phyloP scores from a whole-genome alignment of 2,888 invertebrate genomes.

The Steinernema carpocapsae region DNA sequence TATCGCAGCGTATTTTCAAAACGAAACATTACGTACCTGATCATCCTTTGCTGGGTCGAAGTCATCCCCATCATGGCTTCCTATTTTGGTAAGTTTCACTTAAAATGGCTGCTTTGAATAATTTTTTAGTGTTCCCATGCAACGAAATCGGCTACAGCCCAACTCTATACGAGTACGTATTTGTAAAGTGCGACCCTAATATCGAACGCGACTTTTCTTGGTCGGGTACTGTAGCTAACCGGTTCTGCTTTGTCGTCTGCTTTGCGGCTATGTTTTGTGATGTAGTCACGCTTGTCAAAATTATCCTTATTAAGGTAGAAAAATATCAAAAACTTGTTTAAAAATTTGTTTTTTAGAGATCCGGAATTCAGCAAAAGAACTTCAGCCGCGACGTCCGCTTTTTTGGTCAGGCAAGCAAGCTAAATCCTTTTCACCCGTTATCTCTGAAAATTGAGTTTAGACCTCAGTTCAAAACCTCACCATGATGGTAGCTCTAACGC shows the following conservation, averaged over 20 bases:
- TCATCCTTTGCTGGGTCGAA: neutral
- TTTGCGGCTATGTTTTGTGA: neutral
- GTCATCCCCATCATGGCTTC: neutral
- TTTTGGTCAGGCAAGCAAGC: neutral
- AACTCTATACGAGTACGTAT: constrained; percentile 20
- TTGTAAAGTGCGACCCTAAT: constrained; percentile 6
- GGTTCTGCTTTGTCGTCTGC: constrained; percentile 16
- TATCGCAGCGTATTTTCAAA: neutral
- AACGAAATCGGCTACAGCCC: constrained; percentile 24
- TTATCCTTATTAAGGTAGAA: neutral
- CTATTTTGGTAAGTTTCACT: neutral
- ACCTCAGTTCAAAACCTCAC: constrained; percentile 24
- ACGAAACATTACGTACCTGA: neutral
- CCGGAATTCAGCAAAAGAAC: neutral
- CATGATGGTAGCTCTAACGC: constrained; percentile 5
- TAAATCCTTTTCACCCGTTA: neutral
- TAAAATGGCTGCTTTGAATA: neutral
- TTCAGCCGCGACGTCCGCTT: neutral
- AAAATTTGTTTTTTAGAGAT: neutral
- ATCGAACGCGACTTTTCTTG: neutral
- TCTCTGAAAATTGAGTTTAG: neutral
- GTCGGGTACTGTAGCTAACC: neutral
- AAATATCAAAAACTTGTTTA: neutral
- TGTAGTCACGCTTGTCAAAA: neutral
- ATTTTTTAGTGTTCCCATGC: constrained; percentile 1